Conservation (phyloP, 2,797 vertebrate genomes). For the Orestias chungarensis region DNA sequence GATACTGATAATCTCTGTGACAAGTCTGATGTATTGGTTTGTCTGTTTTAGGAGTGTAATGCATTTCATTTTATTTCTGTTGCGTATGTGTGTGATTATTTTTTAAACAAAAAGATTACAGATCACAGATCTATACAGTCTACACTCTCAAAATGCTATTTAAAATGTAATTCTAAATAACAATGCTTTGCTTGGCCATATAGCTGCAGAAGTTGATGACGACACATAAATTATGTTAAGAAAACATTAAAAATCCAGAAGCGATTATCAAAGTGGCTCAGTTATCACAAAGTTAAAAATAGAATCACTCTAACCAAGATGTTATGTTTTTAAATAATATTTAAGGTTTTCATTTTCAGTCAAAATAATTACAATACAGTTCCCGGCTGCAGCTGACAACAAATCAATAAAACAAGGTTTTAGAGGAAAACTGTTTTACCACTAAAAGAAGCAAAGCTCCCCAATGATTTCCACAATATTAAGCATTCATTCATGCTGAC, state of each 20-base stretch:
- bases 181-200: conserved; percentile 45
- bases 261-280: no score
- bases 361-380: conserved; percentile 10
- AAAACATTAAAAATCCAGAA: not conserved
- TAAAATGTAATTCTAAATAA: conserved; percentile 15
- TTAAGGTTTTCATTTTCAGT: not conserved
- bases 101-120: no score
- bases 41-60: not conserved
- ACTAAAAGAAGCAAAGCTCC: not conserved
- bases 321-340: not conserved
- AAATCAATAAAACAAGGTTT: conserved; percentile 1
- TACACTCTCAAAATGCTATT: conserved; percentile 29
- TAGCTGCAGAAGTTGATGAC: conserved; percentile 9
- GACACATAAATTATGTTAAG: not conserved
- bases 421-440: not conserved
- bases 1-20: not conserved
- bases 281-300: not conserved
- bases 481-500: conserved; percentile 2
- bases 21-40: not conserved
- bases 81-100: not conserved
- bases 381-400: not conserved
- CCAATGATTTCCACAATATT: conserved; percentile 1
- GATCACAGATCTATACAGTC: no score
- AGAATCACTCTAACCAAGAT: not conserved
- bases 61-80: not conserved